phyloP scores from a whole-genome alignment of 2,113 vertebrate genomes.

The Ptychochromis oligacanthus region DNA sequence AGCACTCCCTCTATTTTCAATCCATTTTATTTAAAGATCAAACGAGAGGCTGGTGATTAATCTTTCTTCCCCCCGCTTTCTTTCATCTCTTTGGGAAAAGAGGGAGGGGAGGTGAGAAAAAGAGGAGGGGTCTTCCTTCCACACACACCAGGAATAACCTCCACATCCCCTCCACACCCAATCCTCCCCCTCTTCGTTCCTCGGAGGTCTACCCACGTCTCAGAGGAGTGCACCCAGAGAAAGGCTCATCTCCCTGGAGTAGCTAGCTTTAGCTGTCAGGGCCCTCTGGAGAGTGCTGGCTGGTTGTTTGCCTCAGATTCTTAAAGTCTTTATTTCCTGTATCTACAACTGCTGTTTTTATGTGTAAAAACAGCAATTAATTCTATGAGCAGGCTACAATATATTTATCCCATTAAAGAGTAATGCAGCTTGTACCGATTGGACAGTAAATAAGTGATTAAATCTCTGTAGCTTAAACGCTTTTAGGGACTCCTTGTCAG shows the following conservation, averaged over 20 bases:
- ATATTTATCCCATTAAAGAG: slow-evolving; percentile 21
- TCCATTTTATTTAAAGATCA: slow-evolving; percentile 85
- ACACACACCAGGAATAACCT: slow-evolving; percentile 71
- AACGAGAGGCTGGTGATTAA: slow-evolving; percentile 81
- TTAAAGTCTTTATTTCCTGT: slow-evolving; percentile 19
- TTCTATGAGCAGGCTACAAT: slow-evolving; percentile 10
- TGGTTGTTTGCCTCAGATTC: slow-evolving; percentile 31
- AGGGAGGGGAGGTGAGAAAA: slow-evolving; percentile 51
- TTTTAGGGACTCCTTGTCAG: slow-evolving; percentile 12
- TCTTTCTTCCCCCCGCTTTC: slow-evolving; percentile 70
- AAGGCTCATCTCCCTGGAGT: slow-evolving; percentile 38
- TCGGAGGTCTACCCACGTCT: slow-evolving; percentile 45
- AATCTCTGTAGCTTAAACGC: slow-evolving; percentile 19
- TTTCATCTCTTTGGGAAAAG: slow-evolving; percentile 78
- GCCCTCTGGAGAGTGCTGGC: slow-evolving; percentile 17
- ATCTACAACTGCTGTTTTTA: slow-evolving; percentile 28
- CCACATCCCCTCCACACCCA: slow-evolving; percentile 31
- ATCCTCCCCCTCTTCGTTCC: slow-evolving; percentile 37
- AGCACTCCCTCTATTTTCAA: slow-evolving; percentile 70
- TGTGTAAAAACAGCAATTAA: slow-evolving; percentile 8
- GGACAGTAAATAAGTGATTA: slow-evolving; percentile 16
- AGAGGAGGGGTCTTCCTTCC: slow-evolving; percentile 62
- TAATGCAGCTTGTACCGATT: background rate
- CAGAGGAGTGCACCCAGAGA: slow-evolving; percentile 39
- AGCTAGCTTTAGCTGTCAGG: slow-evolving; percentile 11